A percentile compares a stretch with the other conserved stretches of the same genome.
phyloP scores from a whole-genome alignment of 2,888 invertebrate species.

The Tubulanus polymorphus region DNA sequence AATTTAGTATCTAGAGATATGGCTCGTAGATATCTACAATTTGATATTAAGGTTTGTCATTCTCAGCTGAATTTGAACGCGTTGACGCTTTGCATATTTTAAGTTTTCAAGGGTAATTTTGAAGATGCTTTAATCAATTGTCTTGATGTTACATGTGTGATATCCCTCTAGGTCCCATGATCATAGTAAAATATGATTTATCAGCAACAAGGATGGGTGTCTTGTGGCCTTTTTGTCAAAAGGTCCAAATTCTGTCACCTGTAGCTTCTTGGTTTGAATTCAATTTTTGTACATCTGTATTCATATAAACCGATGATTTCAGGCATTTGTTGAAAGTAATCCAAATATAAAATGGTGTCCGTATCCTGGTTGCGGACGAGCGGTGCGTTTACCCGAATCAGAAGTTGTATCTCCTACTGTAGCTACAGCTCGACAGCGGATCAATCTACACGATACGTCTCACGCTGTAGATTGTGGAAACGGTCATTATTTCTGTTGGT shows the following conservation, averaged over 20 bases:
- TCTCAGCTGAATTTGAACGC: no score
- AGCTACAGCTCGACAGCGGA: conserved; percentile 16
- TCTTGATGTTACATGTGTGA: no score
- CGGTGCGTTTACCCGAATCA: conserved; percentile 62
- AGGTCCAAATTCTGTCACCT: no score
- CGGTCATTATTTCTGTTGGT: conserved; percentile 70
- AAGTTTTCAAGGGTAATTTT: no score
- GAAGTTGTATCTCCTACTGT: conserved; percentile 16
- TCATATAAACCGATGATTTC: conserved; percentile 11
- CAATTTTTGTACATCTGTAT: no score
- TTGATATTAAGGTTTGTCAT: conserved; percentile 66
- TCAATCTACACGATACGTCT: conserved; percentile 43
- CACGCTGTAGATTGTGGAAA: conserved; percentile 69
- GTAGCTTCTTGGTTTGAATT: no score
- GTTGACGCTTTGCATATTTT: no score
- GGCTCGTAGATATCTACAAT: conserved; percentile 65
- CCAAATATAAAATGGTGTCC: conserved; percentile 70
- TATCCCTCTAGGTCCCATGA: no score
- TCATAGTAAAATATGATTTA: no score
- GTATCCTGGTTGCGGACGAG: conserved; percentile 64
- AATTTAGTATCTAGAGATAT: conserved; percentile 65
- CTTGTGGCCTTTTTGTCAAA: no score
- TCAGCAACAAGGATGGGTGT: no score
- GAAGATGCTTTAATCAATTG: no score
- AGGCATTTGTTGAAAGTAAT: conserved; percentile 70